Evolutionary conservation across 2,113 vertebrate genomes (phyloP), one percentile per base, ranked within the genome.

Genomic region (Poeciliopsis retropinna): DNA sequence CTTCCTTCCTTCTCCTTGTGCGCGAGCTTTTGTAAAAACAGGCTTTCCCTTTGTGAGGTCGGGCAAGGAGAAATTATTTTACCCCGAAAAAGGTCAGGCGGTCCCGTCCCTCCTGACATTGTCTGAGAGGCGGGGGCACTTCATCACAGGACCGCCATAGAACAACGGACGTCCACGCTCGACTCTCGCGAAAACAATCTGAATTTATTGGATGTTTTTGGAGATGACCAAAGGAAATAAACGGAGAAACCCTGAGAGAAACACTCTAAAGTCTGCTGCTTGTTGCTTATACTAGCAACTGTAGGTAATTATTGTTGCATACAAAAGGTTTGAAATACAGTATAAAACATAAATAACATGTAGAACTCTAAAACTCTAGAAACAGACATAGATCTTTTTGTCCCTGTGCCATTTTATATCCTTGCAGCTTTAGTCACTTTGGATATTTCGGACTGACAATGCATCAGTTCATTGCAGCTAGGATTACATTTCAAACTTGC

Each of bases 1-100:
- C 86, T 87, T 90, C 88, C 87, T 89, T 92, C 87, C 88, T 81
- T 65, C 82, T 69, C 65, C 19, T 37, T 69, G 30, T 13, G n/a
- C 51, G 27, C 76, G 75, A 12, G 12, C 75, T 75, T 85, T 74
- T 76, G 76, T 76, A 44, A 68, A 60, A 71, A 79, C 65, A 63
- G 64, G 28, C 72, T 64, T 84, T 80, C 57, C 63, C 67, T 78
- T 81, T 82, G 75, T 78, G 77, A 81, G 76, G 60, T 39, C 70
- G 13, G 2, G 13, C 68, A 54, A 39, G 62, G 47, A 61, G 31
- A 78, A 54, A 60, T 31, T 75, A 28, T 65, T 78, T 66, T 64
- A 62, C 44, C 37, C 28, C 14, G 11, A 47, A 65, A 14, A 37
- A 27, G 72, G n/a, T 57, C 31, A 28, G 13, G 2, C 14, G 15